phyloP scores from a whole-genome alignment of 2,797 vertebrate genomes.

The Artibeus lituratus region DNA sequence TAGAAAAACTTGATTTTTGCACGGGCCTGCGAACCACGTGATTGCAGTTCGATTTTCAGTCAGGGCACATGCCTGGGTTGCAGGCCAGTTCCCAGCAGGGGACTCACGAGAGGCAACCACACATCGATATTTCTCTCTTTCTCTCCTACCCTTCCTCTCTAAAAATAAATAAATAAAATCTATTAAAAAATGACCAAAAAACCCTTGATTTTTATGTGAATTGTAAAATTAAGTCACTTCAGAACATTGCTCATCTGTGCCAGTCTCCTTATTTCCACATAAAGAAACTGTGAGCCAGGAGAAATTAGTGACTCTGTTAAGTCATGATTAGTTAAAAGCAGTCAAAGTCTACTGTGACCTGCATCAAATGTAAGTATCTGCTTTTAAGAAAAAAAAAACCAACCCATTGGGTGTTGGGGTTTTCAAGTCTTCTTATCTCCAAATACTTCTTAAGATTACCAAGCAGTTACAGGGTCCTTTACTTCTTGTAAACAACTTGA shows the following conservation, averaged over 20 bases:
- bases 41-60: too few species aligned
- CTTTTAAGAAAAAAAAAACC: not conserved
- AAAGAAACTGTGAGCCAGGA: not conserved
- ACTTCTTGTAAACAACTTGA: not conserved
- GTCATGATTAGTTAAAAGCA: constrained; percentile 32
- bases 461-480: not conserved
- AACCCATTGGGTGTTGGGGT: not conserved
- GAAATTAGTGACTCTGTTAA: constrained; percentile 11
- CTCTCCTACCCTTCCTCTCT: too few species aligned
- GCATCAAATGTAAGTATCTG: not conserved
- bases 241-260: not conserved
- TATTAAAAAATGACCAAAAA: too few species aligned
- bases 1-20: not conserved
- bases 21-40: too few species aligned
- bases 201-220: too few species aligned
- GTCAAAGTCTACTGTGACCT: not conserved
- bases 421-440: not conserved
- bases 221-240: constrained; percentile 23
- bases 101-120: too few species aligned
- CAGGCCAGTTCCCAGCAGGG: too few species aligned
- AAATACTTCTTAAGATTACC: not conserved
- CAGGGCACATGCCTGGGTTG: too few species aligned
- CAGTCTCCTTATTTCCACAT: not conserved
- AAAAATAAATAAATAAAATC: too few species aligned
- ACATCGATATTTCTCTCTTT: too few species aligned